A percentile compares a stretch with the other conserved stretches of the same genome.
phyloP scores from a whole-genome alignment of 2,888 invertebrate genomes.

The Euplexia lucipara region DNA sequence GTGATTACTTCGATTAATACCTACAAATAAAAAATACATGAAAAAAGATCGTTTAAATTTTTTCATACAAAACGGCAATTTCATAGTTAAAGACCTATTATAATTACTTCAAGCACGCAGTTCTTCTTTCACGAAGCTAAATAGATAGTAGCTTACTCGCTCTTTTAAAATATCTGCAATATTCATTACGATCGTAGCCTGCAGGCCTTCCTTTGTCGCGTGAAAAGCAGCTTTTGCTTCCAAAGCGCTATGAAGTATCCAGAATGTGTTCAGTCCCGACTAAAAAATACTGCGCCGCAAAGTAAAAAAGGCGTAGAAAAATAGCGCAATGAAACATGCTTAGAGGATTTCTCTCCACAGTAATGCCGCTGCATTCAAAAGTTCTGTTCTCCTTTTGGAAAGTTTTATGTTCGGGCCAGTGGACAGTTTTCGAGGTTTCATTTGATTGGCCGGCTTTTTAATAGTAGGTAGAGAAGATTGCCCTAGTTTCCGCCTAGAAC shows the following conservation, averaged over 20 bases:
- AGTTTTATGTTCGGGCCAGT: slow-evolving; percentile 33
- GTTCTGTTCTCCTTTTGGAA: slow-evolving; percentile 24
- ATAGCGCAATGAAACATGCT: slow-evolving; percentile 62
- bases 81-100: too few species aligned
- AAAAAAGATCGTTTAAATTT: too few species aligned
- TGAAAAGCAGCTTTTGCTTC: slow-evolving; percentile 66
- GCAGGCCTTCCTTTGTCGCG: slow-evolving; percentile 62
- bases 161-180: slow-evolving; percentile 57
- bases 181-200: slow-evolving; percentile 59
- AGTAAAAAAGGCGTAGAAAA: slow-evolving; percentile 64
- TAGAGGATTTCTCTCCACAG: slow-evolving; percentile 56
- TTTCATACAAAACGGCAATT: too few species aligned
- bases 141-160: slow-evolving; percentile 4
- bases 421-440: slow-evolving; percentile 41
- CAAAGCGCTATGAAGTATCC: slow-evolving; percentile 65
- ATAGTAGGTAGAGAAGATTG: slow-evolving; percentile 24
- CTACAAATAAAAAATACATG: too few species aligned
- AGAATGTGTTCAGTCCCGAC: slow-evolving; percentile 60
- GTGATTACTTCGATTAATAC: too few species aligned
- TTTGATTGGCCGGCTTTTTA: slow-evolving; percentile 45
- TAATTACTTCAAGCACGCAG: neutral
- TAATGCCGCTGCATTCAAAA: slow-evolving; percentile 51
- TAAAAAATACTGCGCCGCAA: slow-evolving; percentile 67
- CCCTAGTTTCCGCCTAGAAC: slow-evolving; percentile 15
- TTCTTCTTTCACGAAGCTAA: neutral